These are phyloP conservation scores for Lymantria monacha DNA, from an alignment of 2,888 invertebrate genomes.

Conservation along the genomic window DNA sequence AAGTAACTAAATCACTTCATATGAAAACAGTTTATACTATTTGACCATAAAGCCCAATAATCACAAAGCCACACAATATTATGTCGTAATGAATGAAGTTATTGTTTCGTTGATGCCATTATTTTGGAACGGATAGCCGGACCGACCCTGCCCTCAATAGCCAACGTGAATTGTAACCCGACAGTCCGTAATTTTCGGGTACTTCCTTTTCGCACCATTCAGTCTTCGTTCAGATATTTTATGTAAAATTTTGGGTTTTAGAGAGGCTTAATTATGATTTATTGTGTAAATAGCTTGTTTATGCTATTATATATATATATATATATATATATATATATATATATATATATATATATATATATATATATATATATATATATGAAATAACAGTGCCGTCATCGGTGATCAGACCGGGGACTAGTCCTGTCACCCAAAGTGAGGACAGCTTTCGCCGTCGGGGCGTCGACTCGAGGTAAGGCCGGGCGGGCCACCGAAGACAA, in stretches of 20 bases:
- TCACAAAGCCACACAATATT: constrained; percentile 22
- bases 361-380: too few relatives aligned
- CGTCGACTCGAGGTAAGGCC: too few relatives aligned
- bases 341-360: too few relatives aligned
- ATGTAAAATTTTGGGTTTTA: not conserved
- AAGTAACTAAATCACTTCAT: constrained; percentile 7
- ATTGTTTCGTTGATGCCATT: constrained; percentile 36
- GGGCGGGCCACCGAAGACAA: too few relatives aligned
- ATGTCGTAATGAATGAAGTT: constrained; percentile 42
- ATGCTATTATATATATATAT: too few relatives aligned
- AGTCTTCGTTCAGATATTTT: constrained; percentile 2
- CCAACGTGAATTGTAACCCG: constrained; percentile 29
- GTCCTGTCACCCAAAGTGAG: too few relatives aligned
- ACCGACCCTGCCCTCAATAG: constrained; percentile 29
- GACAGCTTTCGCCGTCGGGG: too few relatives aligned
- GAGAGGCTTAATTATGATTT: too few relatives aligned
- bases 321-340: too few relatives aligned
- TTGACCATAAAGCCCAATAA: constrained; percentile 25
- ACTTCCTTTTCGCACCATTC: constrained; percentile 22
- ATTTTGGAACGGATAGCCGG: constrained; percentile 27
- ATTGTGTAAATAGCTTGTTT: not conserved
- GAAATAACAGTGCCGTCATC: too few relatives aligned
- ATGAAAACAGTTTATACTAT: constrained; percentile 5
- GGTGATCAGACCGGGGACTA: too few relatives aligned
- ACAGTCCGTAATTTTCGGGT: constrained; percentile 22